Percentiles rank a stretch among this genome's conserved stretches.
Evolutionary conservation across 2,797 vertebrate genomes (phyloP).

Genomic region (Falco berigora): DNA sequence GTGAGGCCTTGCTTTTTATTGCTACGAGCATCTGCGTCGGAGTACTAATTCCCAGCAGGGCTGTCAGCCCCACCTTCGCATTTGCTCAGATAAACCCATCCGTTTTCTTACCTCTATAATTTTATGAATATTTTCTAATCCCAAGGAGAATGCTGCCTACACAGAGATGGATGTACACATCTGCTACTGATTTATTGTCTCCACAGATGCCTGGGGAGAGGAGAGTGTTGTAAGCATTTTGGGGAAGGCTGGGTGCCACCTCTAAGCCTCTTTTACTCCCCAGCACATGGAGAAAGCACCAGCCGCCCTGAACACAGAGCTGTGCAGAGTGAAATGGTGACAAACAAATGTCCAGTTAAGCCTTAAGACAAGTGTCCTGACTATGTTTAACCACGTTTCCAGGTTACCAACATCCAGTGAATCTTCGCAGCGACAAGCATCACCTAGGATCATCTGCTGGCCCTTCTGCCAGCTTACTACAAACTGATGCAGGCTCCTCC

Average conservation of each 20-base stretch:
- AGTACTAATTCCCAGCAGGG: not conserved
- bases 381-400: not conserved
- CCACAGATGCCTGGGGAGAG: not conserved
- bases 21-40: not conserved
- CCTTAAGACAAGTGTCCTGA: not conserved
- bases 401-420: not conserved
- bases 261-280: not conserved
- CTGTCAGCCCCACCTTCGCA: not conserved
- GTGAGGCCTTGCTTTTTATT: conserved; percentile 7
- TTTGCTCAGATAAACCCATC: conserved; percentile 19
- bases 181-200: not conserved
- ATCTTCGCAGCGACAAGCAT: not conserved
- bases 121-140: not conserved
- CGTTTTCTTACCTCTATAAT: not conserved
- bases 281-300: not conserved
- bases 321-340: not conserved
- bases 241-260: not conserved
- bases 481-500: not conserved
- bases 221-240: not conserved
- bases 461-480: not conserved
- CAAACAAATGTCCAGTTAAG: not conserved
- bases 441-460: not conserved
- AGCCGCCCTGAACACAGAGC: not conserved
- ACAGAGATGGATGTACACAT: not conserved
- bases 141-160: not conserved